Evolutionary conservation across 2,113 vertebrate genomes (phyloP).

Genomic region (Anguilla japonica): DNA sequence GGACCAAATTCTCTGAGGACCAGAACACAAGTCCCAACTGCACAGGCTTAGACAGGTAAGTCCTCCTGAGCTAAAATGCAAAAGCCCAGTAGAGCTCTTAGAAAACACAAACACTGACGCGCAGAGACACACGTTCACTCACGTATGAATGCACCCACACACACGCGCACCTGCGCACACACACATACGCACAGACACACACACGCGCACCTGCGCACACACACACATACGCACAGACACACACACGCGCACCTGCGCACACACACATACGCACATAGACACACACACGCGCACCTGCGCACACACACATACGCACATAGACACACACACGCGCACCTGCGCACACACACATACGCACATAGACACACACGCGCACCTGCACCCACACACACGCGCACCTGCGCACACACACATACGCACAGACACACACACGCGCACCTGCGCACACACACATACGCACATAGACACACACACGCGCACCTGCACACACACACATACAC

Average conservation of each 20-base stretch:
- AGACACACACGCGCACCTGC: too few species aligned
- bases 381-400: not conserved
- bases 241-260: not conserved
- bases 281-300: not conserved
- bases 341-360: too few species aligned
- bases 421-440: not conserved
- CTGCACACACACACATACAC: too few species aligned
- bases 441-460: not conserved
- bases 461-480: too few species aligned
- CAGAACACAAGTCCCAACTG: slow-evolving; percentile 26
- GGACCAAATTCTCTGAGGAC: slow-evolving; percentile 36
- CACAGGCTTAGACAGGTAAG: not conserved
- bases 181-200: too few species aligned
- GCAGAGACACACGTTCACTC: not conserved
- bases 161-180: too few species aligned
- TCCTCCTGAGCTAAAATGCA: not conserved
- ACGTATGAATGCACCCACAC: not conserved
- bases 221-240: not conserved
- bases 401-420: not conserved
- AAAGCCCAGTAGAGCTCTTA: not conserved
- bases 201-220: not conserved
- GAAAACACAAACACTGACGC: slow-evolving; percentile 10
- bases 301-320: not conserved
- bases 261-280: not conserved
- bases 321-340: too few species aligned